phyloP scores from a whole-genome alignment of 1,140 invertebrate species.

The Lineus longissimus region DNA sequence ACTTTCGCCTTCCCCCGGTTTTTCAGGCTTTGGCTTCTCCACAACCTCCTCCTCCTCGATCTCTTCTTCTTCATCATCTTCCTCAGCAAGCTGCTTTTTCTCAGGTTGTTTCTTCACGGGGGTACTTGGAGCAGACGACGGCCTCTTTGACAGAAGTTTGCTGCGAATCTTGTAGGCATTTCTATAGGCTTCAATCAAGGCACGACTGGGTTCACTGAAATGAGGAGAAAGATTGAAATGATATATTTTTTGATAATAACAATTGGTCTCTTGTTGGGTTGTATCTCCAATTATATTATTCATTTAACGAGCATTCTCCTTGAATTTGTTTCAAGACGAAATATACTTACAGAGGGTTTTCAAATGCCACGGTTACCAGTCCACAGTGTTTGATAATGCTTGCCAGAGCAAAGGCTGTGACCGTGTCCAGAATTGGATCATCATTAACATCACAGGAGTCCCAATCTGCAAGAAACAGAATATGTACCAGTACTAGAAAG shows the following conservation, averaged over 20 bases:
- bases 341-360: background rate
- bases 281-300: background rate
- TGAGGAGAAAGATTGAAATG: no score
- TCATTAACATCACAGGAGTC: conserved; percentile 54
- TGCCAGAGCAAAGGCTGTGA: conserved; percentile 58
- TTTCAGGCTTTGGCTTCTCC: conserved; percentile 1
- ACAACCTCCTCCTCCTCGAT: background rate
- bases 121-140: background rate
- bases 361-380: conserved; percentile 25
- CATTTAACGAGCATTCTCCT: background rate
- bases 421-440: conserved; percentile 55
- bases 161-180: background rate
- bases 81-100: background rate
- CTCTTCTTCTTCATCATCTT: conserved; percentile 2
- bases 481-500: no score
- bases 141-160: background rate
- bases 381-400: conserved; percentile 59
- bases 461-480: conserved; percentile 50
- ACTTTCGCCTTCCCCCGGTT: background rate
- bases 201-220: background rate
- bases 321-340: background rate
- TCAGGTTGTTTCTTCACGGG: background rate
- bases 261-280: no score
- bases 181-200: background rate
- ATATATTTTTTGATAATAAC: no score